phyloP scores from a whole-genome alignment of 1,140 invertebrate genomes.

The Calephelis nemesis region DNA sequence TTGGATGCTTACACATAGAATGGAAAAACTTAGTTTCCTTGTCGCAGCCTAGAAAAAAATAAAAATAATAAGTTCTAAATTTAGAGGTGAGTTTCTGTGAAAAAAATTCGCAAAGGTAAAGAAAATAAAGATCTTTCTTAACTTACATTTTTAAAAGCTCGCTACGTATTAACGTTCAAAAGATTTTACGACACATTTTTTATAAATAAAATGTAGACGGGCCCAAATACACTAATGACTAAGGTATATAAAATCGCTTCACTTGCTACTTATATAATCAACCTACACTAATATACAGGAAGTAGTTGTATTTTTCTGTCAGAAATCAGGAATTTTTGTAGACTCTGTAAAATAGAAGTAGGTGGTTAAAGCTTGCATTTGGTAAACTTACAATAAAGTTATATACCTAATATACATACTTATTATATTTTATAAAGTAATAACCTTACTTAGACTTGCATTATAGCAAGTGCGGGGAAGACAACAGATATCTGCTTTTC shows the following conservation, averaged over 20 bases:
- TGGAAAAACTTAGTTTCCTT: too few relatives aligned
- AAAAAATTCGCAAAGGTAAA: too few relatives aligned
- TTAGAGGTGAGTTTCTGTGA: too few relatives aligned
- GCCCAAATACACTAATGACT: neutral
- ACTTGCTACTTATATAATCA: constrained; percentile 1
- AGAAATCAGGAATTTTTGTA: constrained; percentile 14
- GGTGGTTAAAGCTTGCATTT: constrained; percentile 10
- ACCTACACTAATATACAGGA: constrained; percentile 4
- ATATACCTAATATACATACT: too few relatives aligned
- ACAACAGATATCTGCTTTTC: too few relatives aligned
- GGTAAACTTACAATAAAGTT: neutral
- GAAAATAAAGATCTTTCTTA: too few relatives aligned
- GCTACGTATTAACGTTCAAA: neutral
- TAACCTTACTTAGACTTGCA: too few relatives aligned
- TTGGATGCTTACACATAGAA: too few relatives aligned
- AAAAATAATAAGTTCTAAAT: too few relatives aligned
- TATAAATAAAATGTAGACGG: neutral
- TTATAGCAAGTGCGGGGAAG: too few relatives aligned
- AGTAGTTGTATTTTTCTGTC: constrained; percentile 13
- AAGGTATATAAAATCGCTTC: constrained; percentile 4
- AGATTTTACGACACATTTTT: neutral
- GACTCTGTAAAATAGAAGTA: neutral
- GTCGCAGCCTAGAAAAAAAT: too few relatives aligned
- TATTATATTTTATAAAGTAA: too few relatives aligned
- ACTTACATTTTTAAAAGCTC: neutral